Evolutionary conservation across 2,888 invertebrate species (phyloP).

Genomic region (Pinctada fucata): DNA sequence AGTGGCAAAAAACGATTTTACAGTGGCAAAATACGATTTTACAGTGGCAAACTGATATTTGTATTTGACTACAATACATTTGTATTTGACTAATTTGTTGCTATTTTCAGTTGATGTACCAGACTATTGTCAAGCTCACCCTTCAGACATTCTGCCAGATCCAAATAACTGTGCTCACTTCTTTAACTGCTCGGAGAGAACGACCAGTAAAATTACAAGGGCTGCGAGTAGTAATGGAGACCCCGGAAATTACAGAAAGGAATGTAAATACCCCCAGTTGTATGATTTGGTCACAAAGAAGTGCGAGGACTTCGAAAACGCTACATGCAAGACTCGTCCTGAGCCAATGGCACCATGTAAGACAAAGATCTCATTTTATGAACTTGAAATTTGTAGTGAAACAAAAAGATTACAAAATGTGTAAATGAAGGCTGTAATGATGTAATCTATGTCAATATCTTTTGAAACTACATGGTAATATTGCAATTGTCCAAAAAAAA

Average conservation of each 20-base stretch:
- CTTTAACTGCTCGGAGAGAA: conserved; percentile 25
- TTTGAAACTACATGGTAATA: too few species aligned
- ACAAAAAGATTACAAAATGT: too few species aligned
- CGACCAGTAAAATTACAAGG: conserved; percentile 14
- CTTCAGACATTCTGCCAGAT: conserved; percentile 36
- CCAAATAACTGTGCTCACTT: conserved; percentile 34
- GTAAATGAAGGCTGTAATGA: too few species aligned
- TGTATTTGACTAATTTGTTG: background rate
- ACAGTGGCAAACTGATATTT: too few species aligned
- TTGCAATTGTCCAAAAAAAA: too few species aligned
- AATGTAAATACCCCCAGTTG: conserved; percentile 51
- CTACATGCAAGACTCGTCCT: conserved; percentile 29
- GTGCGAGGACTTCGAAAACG: conserved; percentile 35
- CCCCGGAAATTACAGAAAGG: conserved; percentile 28
- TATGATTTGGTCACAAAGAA: conserved; percentile 27
- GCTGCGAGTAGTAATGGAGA: background rate
- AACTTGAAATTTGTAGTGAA: too few species aligned
- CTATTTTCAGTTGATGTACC: conserved; percentile 25
- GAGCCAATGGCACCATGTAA: conserved; percentile 46
- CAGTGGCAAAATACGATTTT: too few species aligned
- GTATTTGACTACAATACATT: too few species aligned
- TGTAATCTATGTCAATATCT: too few species aligned
- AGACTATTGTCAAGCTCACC: conserved; percentile 31
- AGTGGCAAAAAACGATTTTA: too few species aligned
- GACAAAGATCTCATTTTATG: background rate